Evolutionary conservation across 2,113 vertebrate genomes (phyloP).

Genomic region (Apodemus sylvaticus): DNA sequence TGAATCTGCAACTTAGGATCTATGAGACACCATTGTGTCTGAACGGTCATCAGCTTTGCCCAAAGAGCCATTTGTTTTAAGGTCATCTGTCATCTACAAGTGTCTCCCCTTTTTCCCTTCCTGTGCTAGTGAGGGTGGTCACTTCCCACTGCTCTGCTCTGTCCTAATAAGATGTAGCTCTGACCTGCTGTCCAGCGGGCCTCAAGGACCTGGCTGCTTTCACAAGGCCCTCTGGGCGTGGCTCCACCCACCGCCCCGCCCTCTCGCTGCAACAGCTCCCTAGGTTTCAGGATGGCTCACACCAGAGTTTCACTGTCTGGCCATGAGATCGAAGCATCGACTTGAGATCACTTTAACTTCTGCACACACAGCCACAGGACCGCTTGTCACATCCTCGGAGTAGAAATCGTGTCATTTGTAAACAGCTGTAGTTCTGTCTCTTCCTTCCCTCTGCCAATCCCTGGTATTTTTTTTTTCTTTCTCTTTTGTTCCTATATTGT

Average conservation of each 20-base stretch:
- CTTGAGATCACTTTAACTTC: neutral
- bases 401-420: constrained; percentile 77
- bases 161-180: neutral
- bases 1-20: neutral
- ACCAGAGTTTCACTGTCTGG: neutral
- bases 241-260: neutral
- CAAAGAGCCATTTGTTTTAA: neutral
- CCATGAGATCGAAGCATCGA: neutral
- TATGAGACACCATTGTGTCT: neutral
- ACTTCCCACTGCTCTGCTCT: neutral
- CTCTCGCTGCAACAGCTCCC: too few species aligned
- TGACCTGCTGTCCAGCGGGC: neutral
- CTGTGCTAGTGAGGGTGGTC: neutral
- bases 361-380: constrained; percentile 13
- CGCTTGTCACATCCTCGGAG: constrained; percentile 73
- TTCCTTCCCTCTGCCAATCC: constrained; percentile 77
- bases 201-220: neutral
- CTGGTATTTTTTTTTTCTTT: neutral
- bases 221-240: neutral
- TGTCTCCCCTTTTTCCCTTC: neutral
- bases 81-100: neutral
- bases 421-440: constrained; percentile 76
- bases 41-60: neutral
- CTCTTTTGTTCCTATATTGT: constrained; percentile 79
- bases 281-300: neutral